Evolutionary conservation across 1,140 invertebrate species (phyloP), one percentile per base, ranked within the genome.

Genomic region (Littorina saxatilis): DNA sequence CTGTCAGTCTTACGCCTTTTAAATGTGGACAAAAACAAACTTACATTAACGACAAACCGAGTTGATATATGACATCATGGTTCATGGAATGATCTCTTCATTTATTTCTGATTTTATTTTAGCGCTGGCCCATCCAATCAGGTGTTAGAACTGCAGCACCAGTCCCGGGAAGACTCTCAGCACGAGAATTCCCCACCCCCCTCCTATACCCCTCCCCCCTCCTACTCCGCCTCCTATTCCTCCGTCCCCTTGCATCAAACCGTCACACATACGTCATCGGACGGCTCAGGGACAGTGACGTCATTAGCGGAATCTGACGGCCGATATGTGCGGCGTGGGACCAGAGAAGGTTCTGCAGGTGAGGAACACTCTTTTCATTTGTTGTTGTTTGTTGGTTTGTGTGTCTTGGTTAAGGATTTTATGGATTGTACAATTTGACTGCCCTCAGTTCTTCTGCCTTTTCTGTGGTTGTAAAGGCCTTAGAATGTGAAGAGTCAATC

Each of bases 261-360:
- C 2, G 86, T 92, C 1, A 84, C 89, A 1, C 85, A 84, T 23
- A 86, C 88, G 35, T 80, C 82, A 0, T 92, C 93, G 0, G 94
- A 94, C 83, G 91, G 94, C 35, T 89, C 92, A 47, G 93, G 94
- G 82, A 93, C 94, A 1, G 93, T 94, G 37, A 95, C 94, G 20
- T 90, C 91, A 5, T 80, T 93, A 32, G 93, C 93, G 1, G 91
- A 92, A 15, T 63, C 37, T 68, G 88, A 88, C 47, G 85, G 87
- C 2, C 77, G 86, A 2, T 89, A 87, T 81, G 82, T 85, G 4
- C 73, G 83, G 20, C 50, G 79, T 29, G n/a, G n/a, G n/a, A 81
- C 75, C 73, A 43, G 66, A 13, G 55, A 72, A n/a, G 17, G 35
- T 20, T 1, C 50, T 4, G 39, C 39, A 63, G 61, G 61, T 43